phyloP scores from a whole-genome alignment of 2,797 vertebrate species.

The Enteromius anoplus region DNA sequence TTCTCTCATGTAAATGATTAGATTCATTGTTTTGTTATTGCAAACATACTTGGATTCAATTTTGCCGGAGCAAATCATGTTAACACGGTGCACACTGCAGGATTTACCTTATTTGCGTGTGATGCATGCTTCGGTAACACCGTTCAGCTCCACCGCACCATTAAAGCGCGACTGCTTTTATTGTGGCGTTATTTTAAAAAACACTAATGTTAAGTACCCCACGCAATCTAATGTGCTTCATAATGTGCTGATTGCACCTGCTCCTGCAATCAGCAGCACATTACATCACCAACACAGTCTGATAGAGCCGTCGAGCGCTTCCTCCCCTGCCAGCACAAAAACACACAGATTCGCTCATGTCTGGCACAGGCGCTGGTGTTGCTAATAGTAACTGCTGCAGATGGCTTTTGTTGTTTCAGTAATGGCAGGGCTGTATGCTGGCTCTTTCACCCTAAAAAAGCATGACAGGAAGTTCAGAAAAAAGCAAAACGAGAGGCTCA shows the following conservation, averaged over 20 bases:
- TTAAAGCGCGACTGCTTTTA: background rate
- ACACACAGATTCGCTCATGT: conserved; percentile 19
- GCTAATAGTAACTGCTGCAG: conserved; percentile 64
- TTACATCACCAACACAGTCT: conserved; percentile 18
- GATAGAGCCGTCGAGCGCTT: conserved; percentile 1
- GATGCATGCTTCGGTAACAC: background rate
- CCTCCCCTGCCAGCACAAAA: conserved; percentile 17
- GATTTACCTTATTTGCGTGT: background rate
- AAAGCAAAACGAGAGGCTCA: background rate
- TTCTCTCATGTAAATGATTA: background rate
- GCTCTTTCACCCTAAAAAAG: conserved; percentile 9
- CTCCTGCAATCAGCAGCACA: conserved; percentile 1
- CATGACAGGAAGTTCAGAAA: conserved; percentile 13
- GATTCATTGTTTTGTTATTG: background rate
- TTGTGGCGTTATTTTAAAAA: background rate
- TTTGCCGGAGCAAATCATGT: background rate
- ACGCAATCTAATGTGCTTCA: background rate
- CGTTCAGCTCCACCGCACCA: background rate
- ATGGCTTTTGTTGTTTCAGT: conserved; percentile 58
- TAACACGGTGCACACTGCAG: background rate
- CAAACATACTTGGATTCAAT: background rate
- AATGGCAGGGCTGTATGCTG: conserved; percentile 23
- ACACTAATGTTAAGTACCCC: background rate
- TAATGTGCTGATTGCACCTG: conserved; percentile 20
- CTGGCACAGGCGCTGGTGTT: conserved; percentile 49